Evolutionary conservation across 2,113 vertebrate species (phyloP).

Genomic region (Lipophrys pholis): DNA sequence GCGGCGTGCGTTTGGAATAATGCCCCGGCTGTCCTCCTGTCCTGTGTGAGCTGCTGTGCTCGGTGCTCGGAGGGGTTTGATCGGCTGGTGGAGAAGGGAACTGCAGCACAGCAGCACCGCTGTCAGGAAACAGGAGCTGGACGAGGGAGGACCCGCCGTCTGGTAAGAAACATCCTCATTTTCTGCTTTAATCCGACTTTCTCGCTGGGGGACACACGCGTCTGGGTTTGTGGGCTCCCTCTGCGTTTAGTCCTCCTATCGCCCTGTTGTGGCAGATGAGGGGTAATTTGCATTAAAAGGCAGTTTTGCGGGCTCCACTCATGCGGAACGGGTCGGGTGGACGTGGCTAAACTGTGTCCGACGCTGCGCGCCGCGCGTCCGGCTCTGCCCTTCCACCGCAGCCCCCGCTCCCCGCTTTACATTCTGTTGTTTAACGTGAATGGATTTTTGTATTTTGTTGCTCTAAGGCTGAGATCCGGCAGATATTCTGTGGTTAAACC

Average conservation of each 20-base stretch:
- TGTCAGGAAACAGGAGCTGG: conserved; percentile 73
- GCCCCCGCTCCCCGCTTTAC: too few relatives aligned
- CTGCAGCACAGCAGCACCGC: conserved; percentile 69
- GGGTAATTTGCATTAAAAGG: conserved; percentile 42
- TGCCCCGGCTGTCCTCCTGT: conserved; percentile 66
- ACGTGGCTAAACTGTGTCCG: neutral
- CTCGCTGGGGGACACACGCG: neutral
- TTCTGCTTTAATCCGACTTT: neutral
- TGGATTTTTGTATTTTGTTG: conserved; percentile 7
- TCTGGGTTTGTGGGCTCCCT: neutral
- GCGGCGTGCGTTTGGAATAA: conserved; percentile 55
- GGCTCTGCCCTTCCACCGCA: too few relatives aligned
- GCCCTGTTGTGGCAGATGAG: conserved; percentile 39
- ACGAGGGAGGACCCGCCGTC: conserved; percentile 54
- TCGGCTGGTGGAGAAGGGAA: conserved; percentile 66
- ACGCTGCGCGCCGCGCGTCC: too few relatives aligned
- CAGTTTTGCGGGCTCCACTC: conserved; percentile 13
- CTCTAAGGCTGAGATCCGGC: conserved; percentile 12
- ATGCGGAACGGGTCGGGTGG: conserved; percentile 32
- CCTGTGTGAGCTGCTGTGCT: conserved; percentile 70
- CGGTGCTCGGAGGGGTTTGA: conserved; percentile 46
- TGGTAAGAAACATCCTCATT: conserved; percentile 60
- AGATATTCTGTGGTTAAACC: too few relatives aligned
- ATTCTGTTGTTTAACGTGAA: too few relatives aligned
- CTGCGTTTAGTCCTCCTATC: neutral